Percentiles rank a stretch among this genome's conserved stretches.
phyloP scores from a whole-genome alignment of 2,113 vertebrate species.

The Micromys minutus region DNA sequence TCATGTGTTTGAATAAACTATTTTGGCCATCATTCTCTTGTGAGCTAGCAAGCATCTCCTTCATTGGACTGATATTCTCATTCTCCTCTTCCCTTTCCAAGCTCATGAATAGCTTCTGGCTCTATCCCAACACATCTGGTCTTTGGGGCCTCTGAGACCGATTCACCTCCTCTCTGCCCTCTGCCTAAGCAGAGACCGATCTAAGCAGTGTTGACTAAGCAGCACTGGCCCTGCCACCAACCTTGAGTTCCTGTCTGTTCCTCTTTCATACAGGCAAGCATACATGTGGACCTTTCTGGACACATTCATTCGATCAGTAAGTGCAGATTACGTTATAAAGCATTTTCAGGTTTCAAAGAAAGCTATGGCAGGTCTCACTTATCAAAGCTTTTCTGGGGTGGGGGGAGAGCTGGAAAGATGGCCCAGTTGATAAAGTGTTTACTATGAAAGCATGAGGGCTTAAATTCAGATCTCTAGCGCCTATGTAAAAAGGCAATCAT shows the following conservation, averaged over 20 bases:
- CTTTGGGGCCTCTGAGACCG: constrained; percentile 54
- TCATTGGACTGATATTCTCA: background rate
- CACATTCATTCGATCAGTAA: constrained; percentile 33
- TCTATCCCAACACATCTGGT: constrained; percentile 51
- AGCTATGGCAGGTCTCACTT: background rate
- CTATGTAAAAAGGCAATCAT: too few species aligned
- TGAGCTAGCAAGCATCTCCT: background rate
- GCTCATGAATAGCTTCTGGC: constrained; percentile 45
- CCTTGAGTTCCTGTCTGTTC: background rate
- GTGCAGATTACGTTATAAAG: background rate
- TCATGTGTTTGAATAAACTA: constrained; percentile 31
- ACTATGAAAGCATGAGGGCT: background rate
- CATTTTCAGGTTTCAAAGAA: background rate
- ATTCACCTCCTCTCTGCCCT: constrained; percentile 53
- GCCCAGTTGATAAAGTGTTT: background rate
- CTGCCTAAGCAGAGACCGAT: constrained; percentile 10
- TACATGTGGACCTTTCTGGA: background rate
- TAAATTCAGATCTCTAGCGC: background rate
- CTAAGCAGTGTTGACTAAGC: too few species aligned
- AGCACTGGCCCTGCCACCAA: constrained; percentile 21
- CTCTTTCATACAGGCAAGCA: background rate
- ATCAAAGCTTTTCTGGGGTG: constrained; percentile 20
- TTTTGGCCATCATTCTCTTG: background rate
- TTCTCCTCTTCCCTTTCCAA: background rate
- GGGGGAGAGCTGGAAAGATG: background rate